phyloP scores from a whole-genome alignment of 2,888 invertebrate species.

The Tethea ocularis region DNA sequence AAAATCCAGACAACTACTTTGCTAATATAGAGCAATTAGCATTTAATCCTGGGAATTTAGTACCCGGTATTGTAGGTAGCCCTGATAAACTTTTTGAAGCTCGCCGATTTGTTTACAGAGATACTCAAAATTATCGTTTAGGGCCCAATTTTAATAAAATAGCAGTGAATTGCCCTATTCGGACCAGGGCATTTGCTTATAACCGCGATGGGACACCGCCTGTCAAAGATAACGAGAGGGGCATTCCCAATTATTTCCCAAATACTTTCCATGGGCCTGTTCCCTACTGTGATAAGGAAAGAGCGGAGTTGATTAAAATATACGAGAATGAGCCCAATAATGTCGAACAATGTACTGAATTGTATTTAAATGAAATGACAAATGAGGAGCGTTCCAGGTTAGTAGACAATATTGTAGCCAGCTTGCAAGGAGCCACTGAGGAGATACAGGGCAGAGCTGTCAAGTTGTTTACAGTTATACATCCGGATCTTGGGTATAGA shows the following conservation, averaged over 20 bases:
- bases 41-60: constrained; percentile 1
- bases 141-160: constrained; percentile 19
- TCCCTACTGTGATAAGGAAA: constrained; percentile 68
- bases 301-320: too few relatives aligned
- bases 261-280: constrained; percentile 94
- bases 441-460: too few relatives aligned
- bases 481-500: too few relatives aligned
- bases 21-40: constrained; percentile 8
- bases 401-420: too few relatives aligned
- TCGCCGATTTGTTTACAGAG: constrained; percentile 11
- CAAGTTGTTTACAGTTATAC: too few relatives aligned
- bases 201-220: background rate
- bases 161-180: background rate
- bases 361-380: too few relatives aligned
- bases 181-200: background rate
- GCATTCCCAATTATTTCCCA: constrained; percentile 94
- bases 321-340: too few relatives aligned
- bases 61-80: background rate
- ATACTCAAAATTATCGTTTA: constrained; percentile 22
- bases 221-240: constrained; percentile 58
- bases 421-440: too few relatives aligned
- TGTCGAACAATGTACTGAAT: too few relatives aligned
- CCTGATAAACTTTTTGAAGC: background rate
- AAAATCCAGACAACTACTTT: constrained; percentile 87
- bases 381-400: too few relatives aligned